phyloP scores from a whole-genome alignment of 1,140 invertebrate genomes.

The Proctacanthus coquilletti region DNA sequence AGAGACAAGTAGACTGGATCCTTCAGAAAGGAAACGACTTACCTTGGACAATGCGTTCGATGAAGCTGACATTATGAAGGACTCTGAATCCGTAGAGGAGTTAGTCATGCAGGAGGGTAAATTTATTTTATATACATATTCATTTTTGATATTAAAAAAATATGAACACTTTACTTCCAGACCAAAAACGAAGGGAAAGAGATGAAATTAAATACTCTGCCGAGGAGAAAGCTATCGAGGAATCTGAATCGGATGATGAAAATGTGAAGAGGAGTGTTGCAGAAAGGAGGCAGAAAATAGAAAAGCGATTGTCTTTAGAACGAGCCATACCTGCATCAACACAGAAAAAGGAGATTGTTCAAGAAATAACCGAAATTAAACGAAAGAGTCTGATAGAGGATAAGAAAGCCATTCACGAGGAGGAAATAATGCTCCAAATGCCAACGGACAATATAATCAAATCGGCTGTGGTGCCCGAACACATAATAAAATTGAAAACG shows the following conservation, averaged over 20 bases:
- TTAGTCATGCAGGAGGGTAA: slow-evolving; percentile 31
- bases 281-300: slow-evolving; percentile 51
- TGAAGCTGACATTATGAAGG: slow-evolving; percentile 56
- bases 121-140: slow-evolving; percentile 5
- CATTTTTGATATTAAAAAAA: not conserved
- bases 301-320: slow-evolving; percentile 45
- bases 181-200: slow-evolving; percentile 28
- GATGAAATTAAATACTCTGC: slow-evolving; percentile 56
- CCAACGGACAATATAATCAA: slow-evolving; percentile 30
- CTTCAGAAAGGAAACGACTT: slow-evolving; percentile 14
- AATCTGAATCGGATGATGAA: slow-evolving; percentile 41
- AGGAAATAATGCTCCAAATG: slow-evolving; percentile 31
- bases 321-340: slow-evolving; percentile 47
- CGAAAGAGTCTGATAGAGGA: slow-evolving; percentile 43
- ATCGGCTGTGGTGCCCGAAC: slow-evolving; percentile 22
- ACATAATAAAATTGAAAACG: slow-evolving; percentile 30
- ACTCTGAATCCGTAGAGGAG: slow-evolving; percentile 48
- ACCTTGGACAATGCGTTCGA: slow-evolving; percentile 33
- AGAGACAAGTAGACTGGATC: slow-evolving; percentile 42
- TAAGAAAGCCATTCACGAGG: slow-evolving; percentile 38
- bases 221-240: slow-evolving; percentile 50
- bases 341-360: slow-evolving; percentile 47
- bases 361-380: slow-evolving; percentile 52
- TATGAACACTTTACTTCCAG: not conserved
- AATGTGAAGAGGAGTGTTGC: slow-evolving; percentile 48